These are phyloP conservation scores for Gonioctena quinquepunctata DNA, from an alignment of 1,140 invertebrate genomes.

Conservation along the genomic window DNA sequence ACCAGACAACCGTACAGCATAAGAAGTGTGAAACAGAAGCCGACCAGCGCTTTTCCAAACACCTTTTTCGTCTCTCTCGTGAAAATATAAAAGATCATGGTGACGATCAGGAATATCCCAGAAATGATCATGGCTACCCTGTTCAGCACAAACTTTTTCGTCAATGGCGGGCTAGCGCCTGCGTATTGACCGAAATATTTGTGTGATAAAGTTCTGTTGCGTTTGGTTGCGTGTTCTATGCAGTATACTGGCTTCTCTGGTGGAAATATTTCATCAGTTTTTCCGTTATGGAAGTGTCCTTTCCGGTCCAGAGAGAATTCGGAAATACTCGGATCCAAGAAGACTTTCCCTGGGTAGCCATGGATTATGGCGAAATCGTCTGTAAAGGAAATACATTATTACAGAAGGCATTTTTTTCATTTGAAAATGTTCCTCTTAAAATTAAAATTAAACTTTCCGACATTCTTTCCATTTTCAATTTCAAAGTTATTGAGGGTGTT, in stretches of 20 bases:
- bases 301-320: constrained; percentile 26
- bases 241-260: constrained; percentile 30
- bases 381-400: too few species aligned
- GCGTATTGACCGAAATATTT: background rate
- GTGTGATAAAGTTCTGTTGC: constrained; percentile 19
- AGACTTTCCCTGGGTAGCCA: constrained; percentile 20
- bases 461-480: too few species aligned
- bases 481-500: too few species aligned
- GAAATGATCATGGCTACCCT: constrained; percentile 35
- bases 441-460: too few species aligned
- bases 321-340: constrained; percentile 8
- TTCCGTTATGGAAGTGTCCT: constrained; percentile 22
- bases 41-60: constrained; percentile 42
- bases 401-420: too few species aligned
- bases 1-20: constrained; percentile 29
- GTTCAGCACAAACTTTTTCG: constrained; percentile 31
- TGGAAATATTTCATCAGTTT: constrained; percentile 17
- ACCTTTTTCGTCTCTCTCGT: constrained; percentile 37
- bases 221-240: constrained; percentile 32
- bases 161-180: constrained; percentile 1
- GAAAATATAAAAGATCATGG: constrained; percentile 38
- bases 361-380: constrained; percentile 26
- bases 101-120: constrained; percentile 36
- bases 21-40: constrained; percentile 33
- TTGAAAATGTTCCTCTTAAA: too few species aligned